Evolutionary conservation across 2,113 vertebrate genomes (phyloP), one percentile per base, ranked within the genome.

Genomic region (Campylorhamphus procurvoides): DNA sequence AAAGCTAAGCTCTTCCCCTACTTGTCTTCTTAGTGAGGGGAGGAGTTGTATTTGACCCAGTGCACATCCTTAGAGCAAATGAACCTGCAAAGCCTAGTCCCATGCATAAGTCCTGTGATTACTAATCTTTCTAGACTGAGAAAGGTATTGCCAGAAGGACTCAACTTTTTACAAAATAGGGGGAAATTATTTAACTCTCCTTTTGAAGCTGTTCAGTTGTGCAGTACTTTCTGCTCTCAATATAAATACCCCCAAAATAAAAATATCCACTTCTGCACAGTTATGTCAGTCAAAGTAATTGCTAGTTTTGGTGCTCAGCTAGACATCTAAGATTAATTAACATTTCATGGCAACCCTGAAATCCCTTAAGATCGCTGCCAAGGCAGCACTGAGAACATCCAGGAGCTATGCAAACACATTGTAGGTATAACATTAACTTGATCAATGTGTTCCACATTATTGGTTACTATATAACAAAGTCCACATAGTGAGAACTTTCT

Each of bases 1-100:
- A 75, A 78, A 14, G 0, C 1, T 37, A 66, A 47, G 18, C 14
- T 14, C 10, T 47, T 80, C 12, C 1, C 5, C 9, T 83, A 7
- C 5, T 20, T 58, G 9, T 31, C 22, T n/a, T 79, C 3, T 42
- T 75, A 28, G 35, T 40, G 47, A 44, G 42, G 1, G 4, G 16
- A 69, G 14, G 9, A 31, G 3, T 12, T 75, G 28, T 35, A 15
- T 88, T 79, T 72, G 42, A 49, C 19, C 4, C 25, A 40, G 62
- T 49, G 31, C 50, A 10, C 16, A 72, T 16, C 33, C 22, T 75
- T 64, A 37, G 47, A 76, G 7, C 1, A 50, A 75, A 74, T 37
- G 22, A 52, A 75, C 28, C 27, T 78, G 18, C 40, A 78, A 90
- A 66, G 3, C 25, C 14, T 40, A 14, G 37, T 60, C 23, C 6